Conservation (phyloP, 2,113 vertebrate genomes). For the Hemiprocne comata region DNA sequence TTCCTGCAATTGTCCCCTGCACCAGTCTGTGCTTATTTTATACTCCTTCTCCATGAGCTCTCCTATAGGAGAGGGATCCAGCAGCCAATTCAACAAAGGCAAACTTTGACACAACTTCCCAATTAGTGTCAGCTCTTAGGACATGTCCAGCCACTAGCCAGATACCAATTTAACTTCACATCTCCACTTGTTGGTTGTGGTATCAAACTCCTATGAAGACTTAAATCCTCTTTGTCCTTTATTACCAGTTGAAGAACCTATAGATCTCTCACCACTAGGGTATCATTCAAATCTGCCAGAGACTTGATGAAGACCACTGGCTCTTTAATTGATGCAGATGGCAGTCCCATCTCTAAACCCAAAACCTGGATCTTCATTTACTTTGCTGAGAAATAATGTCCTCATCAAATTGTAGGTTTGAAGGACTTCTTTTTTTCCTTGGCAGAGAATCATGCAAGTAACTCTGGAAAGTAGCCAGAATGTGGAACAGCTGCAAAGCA, state of each 20-base stretch:
- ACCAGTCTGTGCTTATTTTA: background rate
- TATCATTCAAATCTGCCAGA: background rate
- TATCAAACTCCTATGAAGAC: background rate
- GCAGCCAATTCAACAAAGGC: background rate
- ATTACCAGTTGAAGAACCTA: background rate
- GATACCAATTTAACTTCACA: background rate
- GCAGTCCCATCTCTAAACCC: background rate
- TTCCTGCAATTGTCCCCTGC: background rate
- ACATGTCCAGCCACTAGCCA: background rate
- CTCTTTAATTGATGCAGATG: background rate
- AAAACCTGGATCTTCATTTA: background rate
- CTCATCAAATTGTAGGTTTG: background rate
- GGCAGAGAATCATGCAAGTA: background rate
- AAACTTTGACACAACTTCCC: background rate
- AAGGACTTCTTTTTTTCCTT: background rate
- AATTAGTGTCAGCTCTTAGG: background rate
- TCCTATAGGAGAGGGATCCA: background rate
- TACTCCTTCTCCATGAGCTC: background rate
- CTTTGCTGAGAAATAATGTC: background rate
- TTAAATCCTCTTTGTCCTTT: background rate
- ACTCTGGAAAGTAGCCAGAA: conserved; percentile 21
- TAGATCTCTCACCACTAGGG: background rate
- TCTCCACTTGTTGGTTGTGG: background rate
- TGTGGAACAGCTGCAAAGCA: conserved; percentile 37
- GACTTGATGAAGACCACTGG: background rate